phyloP scores from a whole-genome alignment of 2,797 vertebrate genomes.

The Oreonectes daqikongensis region DNA sequence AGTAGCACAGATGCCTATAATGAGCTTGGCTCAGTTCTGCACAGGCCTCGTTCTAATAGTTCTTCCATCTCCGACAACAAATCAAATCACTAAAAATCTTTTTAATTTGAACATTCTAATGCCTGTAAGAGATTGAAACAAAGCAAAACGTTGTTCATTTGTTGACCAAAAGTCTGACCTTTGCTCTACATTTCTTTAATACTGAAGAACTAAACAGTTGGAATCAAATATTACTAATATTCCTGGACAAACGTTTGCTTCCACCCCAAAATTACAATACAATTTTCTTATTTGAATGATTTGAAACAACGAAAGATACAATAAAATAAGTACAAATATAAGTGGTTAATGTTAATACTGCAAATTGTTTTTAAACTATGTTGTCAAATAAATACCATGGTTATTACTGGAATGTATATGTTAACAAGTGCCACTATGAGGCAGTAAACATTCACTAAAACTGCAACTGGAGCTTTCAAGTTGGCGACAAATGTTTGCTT shows the following conservation, averaged over 20 bases:
- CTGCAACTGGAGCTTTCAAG: constrained; percentile 47
- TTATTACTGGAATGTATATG: constrained; percentile 73
- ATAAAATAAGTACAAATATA: constrained; percentile 53
- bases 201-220: constrained; percentile 46
- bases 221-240: constrained; percentile 42
- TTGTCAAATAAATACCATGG: constrained; percentile 53
- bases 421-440: constrained; percentile 75
- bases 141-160: background rate
- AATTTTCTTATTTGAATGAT: constrained; percentile 33
- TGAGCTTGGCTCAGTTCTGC: constrained; percentile 22
- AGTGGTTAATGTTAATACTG: constrained; percentile 62
- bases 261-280: constrained; percentile 25
- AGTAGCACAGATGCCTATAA: background rate
- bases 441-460: constrained; percentile 78
- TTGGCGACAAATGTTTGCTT: constrained; percentile 45
- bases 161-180: background rate
- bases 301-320: constrained; percentile 45
- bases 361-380: constrained; percentile 65
- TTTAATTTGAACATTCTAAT: background rate
- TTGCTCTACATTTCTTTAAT: constrained; percentile 38
- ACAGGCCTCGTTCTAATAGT: constrained; percentile 8
- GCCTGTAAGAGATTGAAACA: background rate
- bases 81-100: background rate
- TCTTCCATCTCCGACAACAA: background rate
- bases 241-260: constrained; percentile 36